These are phyloP conservation scores for Antidorcas marsupialis DNA, from an alignment of 2,113 vertebrate genomes.

Conservation along the genomic window DNA sequence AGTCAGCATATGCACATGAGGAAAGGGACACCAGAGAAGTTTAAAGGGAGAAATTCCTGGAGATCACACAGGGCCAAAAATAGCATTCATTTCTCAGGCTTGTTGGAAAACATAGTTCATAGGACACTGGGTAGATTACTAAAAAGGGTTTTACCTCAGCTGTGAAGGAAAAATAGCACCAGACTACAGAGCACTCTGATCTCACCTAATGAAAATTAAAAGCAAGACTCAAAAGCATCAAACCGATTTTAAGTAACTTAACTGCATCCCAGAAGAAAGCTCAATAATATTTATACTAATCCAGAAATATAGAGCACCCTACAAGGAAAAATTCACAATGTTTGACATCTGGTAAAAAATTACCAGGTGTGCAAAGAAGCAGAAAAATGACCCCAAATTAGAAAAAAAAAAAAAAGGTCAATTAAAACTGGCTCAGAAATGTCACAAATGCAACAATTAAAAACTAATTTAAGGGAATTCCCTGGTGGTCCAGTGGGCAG, in stretches of 20 bases:
- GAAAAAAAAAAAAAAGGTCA: neutral
- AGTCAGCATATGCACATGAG: neutral
- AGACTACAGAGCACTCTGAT: neutral
- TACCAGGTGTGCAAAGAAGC: neutral
- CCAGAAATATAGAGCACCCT: neutral
- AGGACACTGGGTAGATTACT: neutral
- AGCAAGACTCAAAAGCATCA: neutral
- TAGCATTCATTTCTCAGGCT: neutral
- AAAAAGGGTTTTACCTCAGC: neutral
- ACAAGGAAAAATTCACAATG: neutral
- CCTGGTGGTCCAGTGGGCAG: neutral
- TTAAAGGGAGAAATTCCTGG: neutral
- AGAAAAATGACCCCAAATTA: neutral
- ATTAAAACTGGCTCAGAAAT: neutral
- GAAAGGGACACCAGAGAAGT: neutral
- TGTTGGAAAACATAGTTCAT: neutral
- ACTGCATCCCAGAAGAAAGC: neutral
- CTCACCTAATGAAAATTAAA: neutral
- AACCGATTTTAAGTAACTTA: neutral
- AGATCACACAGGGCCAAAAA: neutral
- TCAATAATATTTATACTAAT: neutral
- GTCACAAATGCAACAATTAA: neutral
- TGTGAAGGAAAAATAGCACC: neutral
- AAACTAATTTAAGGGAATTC: neutral
- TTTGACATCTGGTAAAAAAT: neutral